These are phyloP conservation scores for Cryptus armator DNA, from an alignment of 2,888 invertebrate species.

Conservation along the genomic window DNA sequence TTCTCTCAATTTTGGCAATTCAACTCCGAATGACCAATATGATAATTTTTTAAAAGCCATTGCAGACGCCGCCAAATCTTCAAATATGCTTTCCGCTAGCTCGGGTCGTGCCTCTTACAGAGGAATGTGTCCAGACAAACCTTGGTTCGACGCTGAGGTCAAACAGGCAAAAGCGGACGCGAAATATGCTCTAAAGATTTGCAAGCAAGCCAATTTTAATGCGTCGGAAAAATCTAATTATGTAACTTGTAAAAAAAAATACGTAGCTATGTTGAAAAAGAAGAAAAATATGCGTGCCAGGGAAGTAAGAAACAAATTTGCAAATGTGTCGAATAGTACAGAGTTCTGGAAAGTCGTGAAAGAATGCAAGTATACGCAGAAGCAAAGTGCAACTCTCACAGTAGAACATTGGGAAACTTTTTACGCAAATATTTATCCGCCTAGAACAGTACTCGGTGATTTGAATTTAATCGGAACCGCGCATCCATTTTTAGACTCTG, in stretches of 20 bases:
- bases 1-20: neutral
- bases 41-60: neutral
- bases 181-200: constrained; percentile 3
- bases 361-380: neutral
- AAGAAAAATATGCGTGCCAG: constrained; percentile 5
- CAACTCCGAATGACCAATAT: neutral
- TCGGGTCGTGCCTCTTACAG: neutral
- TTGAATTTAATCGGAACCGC: neutral
- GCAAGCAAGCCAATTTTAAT: neutral
- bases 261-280: neutral
- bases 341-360: constrained; percentile 24
- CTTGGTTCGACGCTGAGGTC: constrained; percentile 14
- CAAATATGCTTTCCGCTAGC: neutral
- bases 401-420: constrained; percentile 26
- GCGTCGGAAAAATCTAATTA: neutral
- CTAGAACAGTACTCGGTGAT: neutral
- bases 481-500: constrained; percentile 7
- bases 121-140: neutral
- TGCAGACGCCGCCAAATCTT: neutral
- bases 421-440: constrained; percentile 26
- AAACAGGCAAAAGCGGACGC: constrained; percentile 15
- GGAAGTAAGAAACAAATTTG: constrained; percentile 4
- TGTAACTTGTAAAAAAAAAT: neutral
- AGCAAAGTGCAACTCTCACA: constrained; percentile 22
- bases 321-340: neutral